phyloP scores from a whole-genome alignment of 2,888 invertebrate genomes.

The Lithophane ornitopus region DNA sequence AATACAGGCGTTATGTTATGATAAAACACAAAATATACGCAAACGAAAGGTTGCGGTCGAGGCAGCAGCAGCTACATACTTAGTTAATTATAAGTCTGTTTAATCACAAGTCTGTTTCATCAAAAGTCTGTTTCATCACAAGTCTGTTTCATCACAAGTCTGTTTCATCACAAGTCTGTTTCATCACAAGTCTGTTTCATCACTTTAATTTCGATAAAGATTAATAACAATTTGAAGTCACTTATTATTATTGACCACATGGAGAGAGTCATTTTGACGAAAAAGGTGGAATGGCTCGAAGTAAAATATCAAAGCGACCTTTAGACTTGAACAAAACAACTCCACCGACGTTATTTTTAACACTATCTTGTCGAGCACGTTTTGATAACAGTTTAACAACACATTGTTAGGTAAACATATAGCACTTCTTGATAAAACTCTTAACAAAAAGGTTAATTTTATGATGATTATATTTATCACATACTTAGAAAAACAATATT shows the following conservation, averaged over 20 bases:
- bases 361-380: constrained; percentile 3
- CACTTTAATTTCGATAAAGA: background rate
- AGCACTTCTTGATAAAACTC: background rate
- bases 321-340: constrained; percentile 10
- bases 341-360: constrained; percentile 29
- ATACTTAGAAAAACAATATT: background rate
- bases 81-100: too few relatives aligned
- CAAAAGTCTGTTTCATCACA: too few relatives aligned
- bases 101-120: too few relatives aligned
- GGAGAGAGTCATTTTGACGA: background rate
- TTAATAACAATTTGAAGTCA: background rate
- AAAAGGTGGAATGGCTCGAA: background rate
- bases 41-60: too few relatives aligned
- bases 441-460: background rate
- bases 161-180: too few relatives aligned
- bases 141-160: too few relatives aligned
- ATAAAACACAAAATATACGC: background rate
- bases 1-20: too few relatives aligned
- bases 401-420: background rate
- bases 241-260: too few relatives aligned
- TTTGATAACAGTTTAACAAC: constrained; percentile 18
- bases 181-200: too few relatives aligned
- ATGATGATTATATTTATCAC: background rate
- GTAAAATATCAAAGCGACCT: background rate
- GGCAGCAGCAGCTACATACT: background rate